Conservation (phyloP, 2,888 invertebrate species). For the Boloria selene region DNA sequence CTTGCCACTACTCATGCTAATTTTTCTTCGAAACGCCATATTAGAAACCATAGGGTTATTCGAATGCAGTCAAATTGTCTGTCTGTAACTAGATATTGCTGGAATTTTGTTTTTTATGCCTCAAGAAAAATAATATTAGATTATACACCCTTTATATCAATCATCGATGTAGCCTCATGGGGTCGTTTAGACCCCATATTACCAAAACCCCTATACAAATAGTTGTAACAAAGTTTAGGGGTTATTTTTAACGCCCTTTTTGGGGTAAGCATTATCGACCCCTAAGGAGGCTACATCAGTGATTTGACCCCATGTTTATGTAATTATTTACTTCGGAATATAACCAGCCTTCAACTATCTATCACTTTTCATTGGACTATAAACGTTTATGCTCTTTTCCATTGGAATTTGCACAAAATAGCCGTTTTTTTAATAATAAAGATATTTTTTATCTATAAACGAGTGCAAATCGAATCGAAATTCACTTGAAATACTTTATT, state of each 20-base stretch:
- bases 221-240: neutral
- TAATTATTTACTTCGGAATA: slow-evolving; percentile 2
- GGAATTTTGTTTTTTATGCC: slow-evolving; percentile 7
- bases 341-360: slow-evolving; percentile 16
- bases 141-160: slow-evolving; percentile 8
- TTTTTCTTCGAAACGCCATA: too few species aligned
- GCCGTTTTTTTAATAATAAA: neutral
- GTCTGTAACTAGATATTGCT: neutral
- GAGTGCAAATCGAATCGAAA: slow-evolving; percentile 18
- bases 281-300: slow-evolving; percentile 5
- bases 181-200: neutral
- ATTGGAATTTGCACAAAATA: neutral
- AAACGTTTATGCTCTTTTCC: slow-evolving; percentile 4
- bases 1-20: too few species aligned
- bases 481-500: slow-evolving; percentile 2
- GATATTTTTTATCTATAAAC: neutral
- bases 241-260: neutral
- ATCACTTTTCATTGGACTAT: slow-evolving; percentile 15
- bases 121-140: slow-evolving; percentile 1
- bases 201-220: neutral
- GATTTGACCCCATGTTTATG: slow-evolving; percentile 12
- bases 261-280: too few species aligned
- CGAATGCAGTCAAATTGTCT: too few species aligned
- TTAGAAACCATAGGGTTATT: too few species aligned
- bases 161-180: slow-evolving; percentile 13